phyloP scores from a whole-genome alignment of 2,113 vertebrate genomes.

The Zeus faber region DNA sequence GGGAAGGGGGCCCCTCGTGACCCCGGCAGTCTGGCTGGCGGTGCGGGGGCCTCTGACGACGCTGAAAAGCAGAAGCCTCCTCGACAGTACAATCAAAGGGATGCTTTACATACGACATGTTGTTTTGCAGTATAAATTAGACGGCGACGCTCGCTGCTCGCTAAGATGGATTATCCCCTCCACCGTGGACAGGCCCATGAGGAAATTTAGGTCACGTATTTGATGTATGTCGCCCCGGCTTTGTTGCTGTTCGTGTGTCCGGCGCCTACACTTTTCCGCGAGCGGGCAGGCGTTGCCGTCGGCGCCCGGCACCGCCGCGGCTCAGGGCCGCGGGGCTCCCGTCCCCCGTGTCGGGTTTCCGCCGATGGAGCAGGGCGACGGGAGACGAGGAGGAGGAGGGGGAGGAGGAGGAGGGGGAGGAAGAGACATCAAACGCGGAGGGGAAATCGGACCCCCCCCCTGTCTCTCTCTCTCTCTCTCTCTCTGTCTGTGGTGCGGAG shows the following conservation, averaged over 20 bases:
- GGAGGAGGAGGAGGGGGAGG: constrained; percentile 45
- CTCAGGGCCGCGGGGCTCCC: not conserved
- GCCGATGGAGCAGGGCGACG: constrained; percentile 5
- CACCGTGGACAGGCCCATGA: constrained; percentile 30
- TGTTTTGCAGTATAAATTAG: constrained; percentile 64
- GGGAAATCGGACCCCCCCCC: constrained; percentile 53
- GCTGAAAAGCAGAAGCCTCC: constrained; percentile 35
- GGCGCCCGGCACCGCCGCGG: not conserved
- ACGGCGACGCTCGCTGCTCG: constrained; percentile 32
- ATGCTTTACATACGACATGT: constrained; percentile 67
- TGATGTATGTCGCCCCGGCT: constrained; percentile 47
- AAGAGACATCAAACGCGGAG: constrained; percentile 63
- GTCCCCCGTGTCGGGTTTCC: not conserved
- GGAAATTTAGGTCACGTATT: constrained; percentile 66
- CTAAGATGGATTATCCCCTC: constrained; percentile 63
- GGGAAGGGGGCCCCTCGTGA: constrained; percentile 47
- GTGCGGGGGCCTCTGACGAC: constrained; percentile 24
- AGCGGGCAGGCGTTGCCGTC: constrained; percentile 23
- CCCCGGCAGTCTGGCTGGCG: constrained; percentile 54
- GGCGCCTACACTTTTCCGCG: constrained; percentile 18
- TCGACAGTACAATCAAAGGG: constrained; percentile 67
- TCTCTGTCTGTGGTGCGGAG: constrained; percentile 45
- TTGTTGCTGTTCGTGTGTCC: not conserved
- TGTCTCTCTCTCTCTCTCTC: not conserved
- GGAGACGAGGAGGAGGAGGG: constrained; percentile 2